Percentiles rank a stretch among this genome's conserved stretches.
Conservation (phyloP, 2,113 vertebrate genomes). For the Rhea pennata region DNA sequence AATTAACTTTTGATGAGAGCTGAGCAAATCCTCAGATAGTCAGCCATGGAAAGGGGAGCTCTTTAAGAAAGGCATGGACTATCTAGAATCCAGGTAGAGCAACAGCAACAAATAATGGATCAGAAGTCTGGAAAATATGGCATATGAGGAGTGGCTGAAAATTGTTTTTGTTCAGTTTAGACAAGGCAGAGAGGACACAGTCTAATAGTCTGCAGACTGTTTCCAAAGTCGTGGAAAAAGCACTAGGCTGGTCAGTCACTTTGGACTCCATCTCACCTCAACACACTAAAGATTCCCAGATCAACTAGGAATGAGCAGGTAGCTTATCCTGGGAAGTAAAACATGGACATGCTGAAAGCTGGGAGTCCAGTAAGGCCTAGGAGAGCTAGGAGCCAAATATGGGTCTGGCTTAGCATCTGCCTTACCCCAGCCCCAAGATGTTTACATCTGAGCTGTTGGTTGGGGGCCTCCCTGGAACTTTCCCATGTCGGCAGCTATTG, state of each 20-base stretch:
- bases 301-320: neutral
- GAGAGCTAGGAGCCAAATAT: fast-evolving
- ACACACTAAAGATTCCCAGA: neutral
- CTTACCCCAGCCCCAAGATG: neutral
- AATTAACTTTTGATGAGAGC: slow-evolving; percentile 27
- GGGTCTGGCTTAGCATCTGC: neutral
- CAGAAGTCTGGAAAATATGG: neutral
- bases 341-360: neutral
- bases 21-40: slow-evolving; percentile 14
- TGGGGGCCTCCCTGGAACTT: neutral
- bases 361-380: neutral
- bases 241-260: neutral
- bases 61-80: neutral
- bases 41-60: neutral
- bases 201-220: neutral
- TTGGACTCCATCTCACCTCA: neutral
- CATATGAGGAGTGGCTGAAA: neutral
- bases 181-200: neutral
- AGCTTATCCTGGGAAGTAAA: neutral
- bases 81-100: neutral
- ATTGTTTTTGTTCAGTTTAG: neutral
- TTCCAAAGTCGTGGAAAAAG: neutral
- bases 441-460: neutral
- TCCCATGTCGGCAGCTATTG: slow-evolving; percentile 40
- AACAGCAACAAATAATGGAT: neutral